phyloP scores from a whole-genome alignment of 2,888 invertebrate species.

The Heliconius ismenius region DNA sequence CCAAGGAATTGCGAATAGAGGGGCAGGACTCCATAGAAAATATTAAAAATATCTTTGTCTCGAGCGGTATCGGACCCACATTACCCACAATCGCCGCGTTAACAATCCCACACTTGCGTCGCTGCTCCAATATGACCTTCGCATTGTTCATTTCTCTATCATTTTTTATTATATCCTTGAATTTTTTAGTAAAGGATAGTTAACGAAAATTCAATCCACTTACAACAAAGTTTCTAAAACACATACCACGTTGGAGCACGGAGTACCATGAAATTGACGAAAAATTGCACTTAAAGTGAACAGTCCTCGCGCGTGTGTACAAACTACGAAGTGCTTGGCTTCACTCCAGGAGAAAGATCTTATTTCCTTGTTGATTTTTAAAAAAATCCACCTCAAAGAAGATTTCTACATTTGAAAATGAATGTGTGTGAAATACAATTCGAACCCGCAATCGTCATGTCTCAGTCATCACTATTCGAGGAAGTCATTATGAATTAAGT shows the following conservation, averaged over 20 bases:
- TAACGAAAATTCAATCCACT: background rate
- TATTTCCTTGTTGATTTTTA: constrained; percentile 26
- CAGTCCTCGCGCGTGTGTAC: background rate
- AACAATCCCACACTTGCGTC: no score
- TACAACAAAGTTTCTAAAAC: background rate
- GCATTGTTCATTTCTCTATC: no score
- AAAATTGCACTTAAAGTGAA: constrained; percentile 22
- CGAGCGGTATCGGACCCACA: no score
- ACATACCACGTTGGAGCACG: background rate
- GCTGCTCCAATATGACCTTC: no score
- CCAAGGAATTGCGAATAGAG: no score
- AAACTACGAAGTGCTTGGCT: constrained; percentile 17
- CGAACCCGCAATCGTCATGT: no score
- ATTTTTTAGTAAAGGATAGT: background rate
- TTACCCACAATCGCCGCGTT: no score
- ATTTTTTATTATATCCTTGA: background rate
- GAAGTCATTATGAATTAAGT: no score
- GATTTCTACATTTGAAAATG: constrained; percentile 7
- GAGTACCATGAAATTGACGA: constrained; percentile 18
- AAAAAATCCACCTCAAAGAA: constrained; percentile 3
- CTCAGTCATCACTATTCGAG: no score
- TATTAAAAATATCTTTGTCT: no score
- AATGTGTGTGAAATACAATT: background rate
- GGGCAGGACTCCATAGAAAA: no score
- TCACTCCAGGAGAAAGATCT: constrained; percentile 16